These are phyloP conservation scores for Anableps anableps DNA, from an alignment of 2,797 vertebrate genomes.

Conservation along the genomic window DNA sequence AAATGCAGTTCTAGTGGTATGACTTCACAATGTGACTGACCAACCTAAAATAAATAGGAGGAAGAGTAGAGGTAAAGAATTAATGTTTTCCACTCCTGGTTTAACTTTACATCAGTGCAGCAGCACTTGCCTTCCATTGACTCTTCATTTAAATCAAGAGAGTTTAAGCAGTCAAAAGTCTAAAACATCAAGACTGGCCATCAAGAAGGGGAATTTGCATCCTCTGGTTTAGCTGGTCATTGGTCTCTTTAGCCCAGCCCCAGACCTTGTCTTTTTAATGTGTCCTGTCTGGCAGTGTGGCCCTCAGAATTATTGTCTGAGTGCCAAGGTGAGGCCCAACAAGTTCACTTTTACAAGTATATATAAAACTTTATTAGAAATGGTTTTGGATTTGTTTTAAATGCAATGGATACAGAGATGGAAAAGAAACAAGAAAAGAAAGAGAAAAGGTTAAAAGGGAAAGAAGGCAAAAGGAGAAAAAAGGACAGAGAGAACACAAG, in stretches of 20 bases:
- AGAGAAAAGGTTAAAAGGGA: too few species aligned
- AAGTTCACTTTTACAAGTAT: too few species aligned
- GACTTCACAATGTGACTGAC: neutral
- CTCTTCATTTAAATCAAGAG: neutral
- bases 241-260: neutral
- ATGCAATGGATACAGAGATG: too few species aligned
- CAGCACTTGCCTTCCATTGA: neutral
- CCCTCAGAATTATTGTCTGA: too few species aligned
- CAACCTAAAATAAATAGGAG: neutral
- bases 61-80: neutral
- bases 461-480: too few species aligned
- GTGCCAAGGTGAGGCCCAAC: too few species aligned
- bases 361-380: too few species aligned
- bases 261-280: neutral
- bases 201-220: neutral
- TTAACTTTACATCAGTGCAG: neutral
- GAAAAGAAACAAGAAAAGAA: too few species aligned
- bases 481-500: too few species aligned
- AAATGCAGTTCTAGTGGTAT: neutral
- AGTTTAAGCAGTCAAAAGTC: neutral
- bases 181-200: neutral
- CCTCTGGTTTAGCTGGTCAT: neutral
- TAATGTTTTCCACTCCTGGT: neutral
- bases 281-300: too few species aligned
- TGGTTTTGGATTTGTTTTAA: too few species aligned